These are phyloP conservation scores for Dasyurus viverrinus DNA, from an alignment of 2,113 vertebrate species.

Conservation along the genomic window DNA sequence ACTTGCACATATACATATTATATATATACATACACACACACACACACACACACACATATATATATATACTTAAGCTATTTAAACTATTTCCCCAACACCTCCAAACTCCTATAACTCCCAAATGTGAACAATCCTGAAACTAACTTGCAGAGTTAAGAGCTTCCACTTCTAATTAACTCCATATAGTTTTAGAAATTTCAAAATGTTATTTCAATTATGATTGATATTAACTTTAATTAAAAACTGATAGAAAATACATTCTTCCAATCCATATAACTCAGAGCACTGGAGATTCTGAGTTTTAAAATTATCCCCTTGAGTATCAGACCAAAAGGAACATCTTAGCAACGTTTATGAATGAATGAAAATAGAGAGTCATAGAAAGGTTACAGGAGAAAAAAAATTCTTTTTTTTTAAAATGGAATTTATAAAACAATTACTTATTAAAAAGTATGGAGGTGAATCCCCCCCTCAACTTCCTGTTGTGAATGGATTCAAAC, in stretches of 20 bases:
- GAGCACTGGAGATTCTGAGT: neutral
- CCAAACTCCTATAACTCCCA: neutral
- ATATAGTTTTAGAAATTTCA: constrained; percentile 1
- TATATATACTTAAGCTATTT: neutral
- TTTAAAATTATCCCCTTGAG: constrained; percentile 23
- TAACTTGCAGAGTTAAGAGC: neutral
- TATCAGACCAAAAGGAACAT: constrained; percentile 6
- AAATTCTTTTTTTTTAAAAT: neutral
- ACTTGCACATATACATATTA: neutral
- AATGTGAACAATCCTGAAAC: neutral
- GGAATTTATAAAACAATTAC: neutral
- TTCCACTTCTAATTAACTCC: neutral
- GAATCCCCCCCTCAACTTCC: neutral
- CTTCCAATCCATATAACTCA: constrained; percentile 1
- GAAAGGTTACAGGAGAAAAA: neutral
- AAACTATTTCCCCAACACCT: neutral
- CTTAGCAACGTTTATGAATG: neutral
- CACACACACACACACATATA: too few relatives aligned
- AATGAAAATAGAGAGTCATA: neutral
- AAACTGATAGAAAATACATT: neutral
- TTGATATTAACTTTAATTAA: constrained; percentile 14
- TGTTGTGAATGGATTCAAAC: neutral
- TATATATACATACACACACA: too few relatives aligned
- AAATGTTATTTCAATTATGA: constrained; percentile 10
- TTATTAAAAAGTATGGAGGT: neutral